Percentiles rank a stretch among this genome's conserved stretches.
Evolutionary conservation across 2,113 vertebrate genomes (phyloP).

Genomic region (Microtus oregoni): DNA sequence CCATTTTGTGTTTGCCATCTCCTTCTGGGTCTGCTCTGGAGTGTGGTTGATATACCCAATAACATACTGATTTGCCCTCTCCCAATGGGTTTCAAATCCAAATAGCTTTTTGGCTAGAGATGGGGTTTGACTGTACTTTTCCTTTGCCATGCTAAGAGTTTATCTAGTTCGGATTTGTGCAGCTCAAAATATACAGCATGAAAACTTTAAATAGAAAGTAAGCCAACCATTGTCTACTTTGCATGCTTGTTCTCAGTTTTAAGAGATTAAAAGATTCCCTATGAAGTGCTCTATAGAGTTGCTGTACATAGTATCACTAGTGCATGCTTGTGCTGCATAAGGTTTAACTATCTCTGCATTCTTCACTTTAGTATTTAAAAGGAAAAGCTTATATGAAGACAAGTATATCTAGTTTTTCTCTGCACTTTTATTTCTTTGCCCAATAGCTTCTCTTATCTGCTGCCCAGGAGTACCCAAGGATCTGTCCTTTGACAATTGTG

Average conservation of each 20-base stretch:
- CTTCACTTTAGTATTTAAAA: conserved; percentile 31
- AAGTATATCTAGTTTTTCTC: conserved; percentile 71
- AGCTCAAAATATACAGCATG: background rate
- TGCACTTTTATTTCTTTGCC: conserved; percentile 79
- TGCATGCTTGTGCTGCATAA: background rate
- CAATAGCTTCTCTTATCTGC: conserved; percentile 88
- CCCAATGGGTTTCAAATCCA: background rate
- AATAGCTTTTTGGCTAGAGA: background rate
- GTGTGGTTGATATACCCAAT: background rate
- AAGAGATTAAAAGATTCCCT: background rate
- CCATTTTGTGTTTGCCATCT: no score
- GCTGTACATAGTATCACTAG: background rate
- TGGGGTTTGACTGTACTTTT: background rate
- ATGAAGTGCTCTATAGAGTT: background rate
- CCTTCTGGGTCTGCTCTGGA: background rate
- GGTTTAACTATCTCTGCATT: background rate
- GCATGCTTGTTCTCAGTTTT: background rate
- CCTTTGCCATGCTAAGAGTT: background rate
- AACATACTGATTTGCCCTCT: background rate
- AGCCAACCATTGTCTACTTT: background rate
- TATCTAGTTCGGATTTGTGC: background rate
- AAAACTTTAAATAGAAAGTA: background rate
- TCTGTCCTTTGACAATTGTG: conserved; percentile 89
- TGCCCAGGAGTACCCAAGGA: conserved; percentile 86
- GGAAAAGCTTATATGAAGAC: conserved; percentile 65